Evolutionary conservation across 2,113 vertebrate genomes (phyloP), one percentile per base, ranked within the genome.

Genomic region (Loxodonta africana): DNA sequence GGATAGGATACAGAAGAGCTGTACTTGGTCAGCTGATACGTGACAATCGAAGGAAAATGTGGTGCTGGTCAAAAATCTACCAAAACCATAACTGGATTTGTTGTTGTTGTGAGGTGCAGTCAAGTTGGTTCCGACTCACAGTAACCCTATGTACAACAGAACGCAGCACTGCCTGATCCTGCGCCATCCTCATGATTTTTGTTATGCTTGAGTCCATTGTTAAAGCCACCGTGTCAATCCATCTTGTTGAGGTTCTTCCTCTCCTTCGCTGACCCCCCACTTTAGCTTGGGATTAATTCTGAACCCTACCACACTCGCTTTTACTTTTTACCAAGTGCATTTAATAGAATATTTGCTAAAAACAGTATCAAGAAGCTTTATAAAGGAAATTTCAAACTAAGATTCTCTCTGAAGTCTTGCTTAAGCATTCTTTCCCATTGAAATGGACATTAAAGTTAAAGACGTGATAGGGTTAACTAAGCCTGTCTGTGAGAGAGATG

Each of bases 311-410:
- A 28, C 30, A 77, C 30, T 93, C 5, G 82, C 20, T 80, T 95
- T 41, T 88, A 90, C 82, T 92, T 96, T 89, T 76, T 94, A 92
- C 21, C 88, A 62, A 33, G 71, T 62, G 48, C n/a, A 78, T 60
- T 94, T 97, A 90, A 80, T 86, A 65, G 69, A 91, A 90, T 83
- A 53, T 77, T 95, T 88, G 44, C 46, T 89, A 94, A 91, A 65
- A 78, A 90, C 26, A 90, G 37, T 65, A 76, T 1, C 46, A 95
- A 63, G 37, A 94, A 83, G 26, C 17, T 88, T 84, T 91, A 60
- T 26, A 82, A 93, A 88, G 48, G 74, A 80, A 95, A 41, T 84
- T 76, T 96, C 57, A 92, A 96, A 90, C 48, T 51, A 85, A 69
- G 26, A 21, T 33, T 82, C 78, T 89, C 57, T 63, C 88, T 96